Evolutionary conservation across 2,888 invertebrate genomes (phyloP), one percentile per base, ranked within the genome.

Genomic region (Drosophila algonquin): DNA sequence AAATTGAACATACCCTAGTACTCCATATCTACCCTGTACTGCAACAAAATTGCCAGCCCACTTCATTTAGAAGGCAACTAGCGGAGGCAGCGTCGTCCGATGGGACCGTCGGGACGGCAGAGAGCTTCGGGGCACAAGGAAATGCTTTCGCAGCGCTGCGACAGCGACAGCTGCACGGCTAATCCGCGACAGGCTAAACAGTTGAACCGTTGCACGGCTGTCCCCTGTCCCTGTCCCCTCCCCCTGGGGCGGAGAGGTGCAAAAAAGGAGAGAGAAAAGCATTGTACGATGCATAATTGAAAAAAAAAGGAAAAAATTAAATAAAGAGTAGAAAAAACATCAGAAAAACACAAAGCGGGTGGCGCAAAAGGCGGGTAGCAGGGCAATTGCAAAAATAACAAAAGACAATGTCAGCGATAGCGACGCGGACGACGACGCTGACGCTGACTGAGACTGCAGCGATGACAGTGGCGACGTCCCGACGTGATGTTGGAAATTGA

Each of bases 401-500:
- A 68, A 61, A 76, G 73, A 73, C 57, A 73, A 70, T 69, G 53
- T 40, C 75, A 54, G 55, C 53, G 30, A 53, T 32, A 54, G 55
- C 53, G 30, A 53, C 45, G 45, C n/a, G 30, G 21, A 53, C 45
- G 53, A 32, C 62, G 54, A 60, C 60, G 65, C 12, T 54, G 47
- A 54, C 56, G 6, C 6, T 6, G 27, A 27, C 30, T 7, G 7
- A 14, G 7, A 40, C 40, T 40, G 40, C 40, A 40, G 40, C 40
- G 40, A 14, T 40, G n/a, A 40, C 40, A 74, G 67, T 69, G 72
- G 75, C 77, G 69, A 65, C 87, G 79, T 71, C 77, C 46, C 85
- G 71, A 63, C 80, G 65, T 86, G 73, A 80, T 70, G 88, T 88
- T 82, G 74, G 60, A 87, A 87, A 82, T 85, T 79, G 82, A 77